Evolutionary conservation across 2,888 invertebrate genomes (phyloP).

Genomic region (Thereva nobilitata): DNA sequence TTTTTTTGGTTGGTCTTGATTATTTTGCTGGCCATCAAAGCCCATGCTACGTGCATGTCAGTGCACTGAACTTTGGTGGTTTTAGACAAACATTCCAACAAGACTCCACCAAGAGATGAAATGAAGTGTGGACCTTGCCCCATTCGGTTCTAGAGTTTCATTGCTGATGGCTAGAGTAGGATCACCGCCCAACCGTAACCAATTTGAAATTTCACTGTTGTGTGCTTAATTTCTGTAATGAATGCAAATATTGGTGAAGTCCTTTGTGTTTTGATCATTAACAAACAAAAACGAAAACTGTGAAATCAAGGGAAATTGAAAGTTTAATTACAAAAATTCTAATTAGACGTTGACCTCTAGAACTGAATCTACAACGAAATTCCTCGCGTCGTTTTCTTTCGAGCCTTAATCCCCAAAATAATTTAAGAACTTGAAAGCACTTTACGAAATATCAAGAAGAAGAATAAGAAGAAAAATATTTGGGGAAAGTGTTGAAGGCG

Average conservation of each 20-base stretch:
- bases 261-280: background rate
- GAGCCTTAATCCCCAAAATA: no score
- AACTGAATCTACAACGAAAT: no score
- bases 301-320: conserved; percentile 32
- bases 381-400: no score
- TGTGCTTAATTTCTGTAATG: conserved; percentile 24
- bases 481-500: no score
- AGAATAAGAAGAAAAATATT: no score
- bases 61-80: conserved; percentile 14
- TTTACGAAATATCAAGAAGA: no score
- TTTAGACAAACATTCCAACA: background rate
- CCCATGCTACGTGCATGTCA: background rate
- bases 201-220: conserved; percentile 18
- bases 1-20: conserved; percentile 2
- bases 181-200: background rate
- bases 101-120: no score
- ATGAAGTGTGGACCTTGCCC: no score
- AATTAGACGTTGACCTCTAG: no score
- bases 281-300: conserved; percentile 31
- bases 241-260: conserved; percentile 35
- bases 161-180: conserved; percentile 4
- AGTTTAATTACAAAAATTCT: background rate
- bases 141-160: background rate
- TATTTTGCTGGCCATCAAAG: conserved; percentile 11
- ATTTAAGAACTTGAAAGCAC: no score